phyloP scores from a whole-genome alignment of 1,140 invertebrate genomes.

The Sinella curviseta region DNA sequence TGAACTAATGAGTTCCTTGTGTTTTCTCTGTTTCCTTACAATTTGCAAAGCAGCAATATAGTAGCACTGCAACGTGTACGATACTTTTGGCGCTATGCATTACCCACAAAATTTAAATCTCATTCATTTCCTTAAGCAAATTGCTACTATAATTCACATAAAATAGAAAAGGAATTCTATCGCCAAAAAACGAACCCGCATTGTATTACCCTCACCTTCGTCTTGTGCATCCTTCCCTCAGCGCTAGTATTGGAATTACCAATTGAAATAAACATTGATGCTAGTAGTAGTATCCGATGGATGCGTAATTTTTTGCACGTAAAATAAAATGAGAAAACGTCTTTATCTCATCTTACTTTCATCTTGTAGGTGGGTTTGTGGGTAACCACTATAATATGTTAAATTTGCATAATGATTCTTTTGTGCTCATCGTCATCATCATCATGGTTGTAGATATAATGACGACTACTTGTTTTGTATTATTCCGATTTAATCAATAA shows the following conservation, averaged over 20 bases:
- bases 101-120: constrained; percentile 4
- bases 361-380: neutral
- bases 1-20: too few species aligned
- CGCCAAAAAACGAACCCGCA: too few species aligned
- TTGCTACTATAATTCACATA: neutral
- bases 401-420: neutral
- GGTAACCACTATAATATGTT: neutral
- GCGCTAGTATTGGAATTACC: neutral
- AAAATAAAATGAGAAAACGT: neutral
- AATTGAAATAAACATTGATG: neutral
- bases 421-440: neutral
- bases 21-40: too few species aligned
- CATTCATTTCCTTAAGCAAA: constrained; percentile 14
- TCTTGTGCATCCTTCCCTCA: too few species aligned
- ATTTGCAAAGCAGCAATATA: too few species aligned
- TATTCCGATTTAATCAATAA: neutral
- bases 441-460: neutral
- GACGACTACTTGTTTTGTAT: neutral
- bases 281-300: neutral
- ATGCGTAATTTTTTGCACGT: too few species aligned
- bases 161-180: neutral
- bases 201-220: too few species aligned
- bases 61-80: too few species aligned
- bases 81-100: too few species aligned
- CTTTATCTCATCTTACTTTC: neutral